phyloP scores from a whole-genome alignment of 2,113 vertebrate genomes.

The Stegastes partitus region DNA sequence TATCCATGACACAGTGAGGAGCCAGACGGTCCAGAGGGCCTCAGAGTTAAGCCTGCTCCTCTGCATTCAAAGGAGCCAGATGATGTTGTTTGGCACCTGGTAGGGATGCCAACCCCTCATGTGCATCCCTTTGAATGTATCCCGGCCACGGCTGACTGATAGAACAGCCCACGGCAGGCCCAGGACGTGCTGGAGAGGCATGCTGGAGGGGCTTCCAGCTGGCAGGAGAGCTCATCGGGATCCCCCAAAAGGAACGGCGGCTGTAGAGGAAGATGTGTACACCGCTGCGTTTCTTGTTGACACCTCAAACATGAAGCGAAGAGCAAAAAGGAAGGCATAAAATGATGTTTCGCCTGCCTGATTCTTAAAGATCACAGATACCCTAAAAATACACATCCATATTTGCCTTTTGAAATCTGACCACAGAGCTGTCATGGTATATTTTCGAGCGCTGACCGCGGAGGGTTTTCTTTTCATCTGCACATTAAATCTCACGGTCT shows the following conservation, averaged over 20 bases:
- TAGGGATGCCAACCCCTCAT: constrained; percentile 21
- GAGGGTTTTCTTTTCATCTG: not conserved
- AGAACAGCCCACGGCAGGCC: constrained; percentile 23
- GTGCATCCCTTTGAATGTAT: constrained; percentile 45
- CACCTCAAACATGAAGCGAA: constrained; percentile 6
- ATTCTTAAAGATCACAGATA: too few relatives aligned
- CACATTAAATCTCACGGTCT: not conserved
- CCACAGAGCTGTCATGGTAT: not conserved
- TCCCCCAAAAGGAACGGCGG: constrained; percentile 14
- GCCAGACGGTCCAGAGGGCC: constrained; percentile 22
- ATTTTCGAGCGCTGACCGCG: not conserved
- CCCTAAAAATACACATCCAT: not conserved
- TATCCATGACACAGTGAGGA: constrained; percentile 28
- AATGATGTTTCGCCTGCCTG: not conserved
- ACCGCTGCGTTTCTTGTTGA: constrained; percentile 5
- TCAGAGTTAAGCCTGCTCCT: constrained; percentile 41
- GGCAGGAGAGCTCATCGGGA: constrained; percentile 22
- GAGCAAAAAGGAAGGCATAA: not conserved
- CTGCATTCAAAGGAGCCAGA: constrained; percentile 39
- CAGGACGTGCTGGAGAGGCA: constrained; percentile 26
- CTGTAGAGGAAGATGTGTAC: not conserved
- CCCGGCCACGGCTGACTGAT: constrained; percentile 27
- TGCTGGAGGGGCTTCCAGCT: constrained; percentile 47
- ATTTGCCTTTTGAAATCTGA: not conserved
- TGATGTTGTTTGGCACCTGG: constrained; percentile 50